Evolutionary conservation across 2,797 vertebrate species (phyloP), one percentile per base, ranked within the genome.

Genomic region (Amazona finschi): DNA sequence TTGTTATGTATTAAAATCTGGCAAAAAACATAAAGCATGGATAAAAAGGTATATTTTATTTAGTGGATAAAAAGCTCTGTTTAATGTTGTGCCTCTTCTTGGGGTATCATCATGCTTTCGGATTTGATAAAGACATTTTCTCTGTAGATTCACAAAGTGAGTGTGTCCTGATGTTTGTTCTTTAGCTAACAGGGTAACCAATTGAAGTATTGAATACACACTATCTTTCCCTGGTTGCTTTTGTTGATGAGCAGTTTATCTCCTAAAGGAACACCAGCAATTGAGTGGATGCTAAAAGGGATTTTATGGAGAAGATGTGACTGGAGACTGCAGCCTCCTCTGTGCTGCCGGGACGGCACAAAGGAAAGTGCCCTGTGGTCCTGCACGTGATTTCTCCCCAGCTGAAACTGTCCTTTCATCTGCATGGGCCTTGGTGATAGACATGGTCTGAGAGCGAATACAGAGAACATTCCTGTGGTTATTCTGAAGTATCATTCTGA

Each of bases 131-230:
- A 55, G 36, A 38, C 2, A 1, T 28, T 25, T 82, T 31, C 67
- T 41, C 30, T 19, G 20, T 61, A 21, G 36, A 12, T 39, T 47
- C 52, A 36, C 14, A 15, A 67, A 79, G 6, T 15, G 38, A n/a
- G 17, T 10, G 3, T 2, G 1, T 55, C 44, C 25, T 9, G 1
- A 25, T 28, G 44, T 36, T 65, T 53, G 24, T 24, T 28, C 4
- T 10, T 49, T 8, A 25, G 16, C 38, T 41, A 62, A 16, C 24
- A 19, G 57, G 27, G 39, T 39, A 24, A 5, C 47, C 33, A 7
- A n/a, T 70, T 0, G 9, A 13, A 8, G 20, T 25, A 1, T 8
- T 27, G 33, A 9, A 21, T 27, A 16, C 12, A 46, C 2, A 0
- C 13, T 39, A 57, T 65, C 31, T 62, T 15, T 52, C 46, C 30